Conservation (phyloP, 1,140 invertebrate species). For the Cyclargus thomasi region DNA sequence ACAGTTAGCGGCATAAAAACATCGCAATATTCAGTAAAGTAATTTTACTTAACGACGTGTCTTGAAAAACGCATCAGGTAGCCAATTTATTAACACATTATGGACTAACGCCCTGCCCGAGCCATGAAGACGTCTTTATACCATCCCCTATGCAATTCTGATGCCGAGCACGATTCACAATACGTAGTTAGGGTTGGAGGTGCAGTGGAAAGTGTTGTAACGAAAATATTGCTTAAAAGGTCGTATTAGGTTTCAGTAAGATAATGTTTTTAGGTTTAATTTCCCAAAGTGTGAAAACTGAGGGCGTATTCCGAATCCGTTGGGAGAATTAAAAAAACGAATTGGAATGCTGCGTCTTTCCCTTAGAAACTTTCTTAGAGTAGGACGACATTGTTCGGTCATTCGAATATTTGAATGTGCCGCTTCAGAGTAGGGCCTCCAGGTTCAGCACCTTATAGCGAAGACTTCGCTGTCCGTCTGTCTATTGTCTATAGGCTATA, state of each 20-base stretch:
- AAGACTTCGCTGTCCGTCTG: too few species aligned
- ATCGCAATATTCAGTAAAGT: not conserved
- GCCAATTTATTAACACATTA: conserved; percentile 1
- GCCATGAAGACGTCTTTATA: not conserved
- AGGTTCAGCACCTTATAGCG: too few species aligned
- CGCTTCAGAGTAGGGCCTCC: too few species aligned
- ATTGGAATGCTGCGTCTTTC: too few species aligned
- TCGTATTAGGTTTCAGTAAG: not conserved
- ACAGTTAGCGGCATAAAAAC: not conserved
- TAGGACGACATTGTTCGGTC: too few species aligned
- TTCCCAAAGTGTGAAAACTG: too few species aligned
- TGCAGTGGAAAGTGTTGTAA: not conserved
- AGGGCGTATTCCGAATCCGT: too few species aligned
- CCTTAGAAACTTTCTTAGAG: too few species aligned
- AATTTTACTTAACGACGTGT: not conserved
- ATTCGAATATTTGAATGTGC: too few species aligned
- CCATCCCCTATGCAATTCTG: not conserved
- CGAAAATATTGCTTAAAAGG: not conserved
- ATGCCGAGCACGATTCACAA: not conserved
- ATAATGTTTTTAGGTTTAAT: too few species aligned
- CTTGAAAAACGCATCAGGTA: not conserved
- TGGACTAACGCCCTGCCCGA: not conserved
- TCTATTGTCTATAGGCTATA: too few species aligned
- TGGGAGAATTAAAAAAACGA: too few species aligned
- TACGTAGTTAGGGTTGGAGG: not conserved